Evolutionary conservation across 2,888 invertebrate species (phyloP).

Genomic region (Digitonthophagus gazella): DNA sequence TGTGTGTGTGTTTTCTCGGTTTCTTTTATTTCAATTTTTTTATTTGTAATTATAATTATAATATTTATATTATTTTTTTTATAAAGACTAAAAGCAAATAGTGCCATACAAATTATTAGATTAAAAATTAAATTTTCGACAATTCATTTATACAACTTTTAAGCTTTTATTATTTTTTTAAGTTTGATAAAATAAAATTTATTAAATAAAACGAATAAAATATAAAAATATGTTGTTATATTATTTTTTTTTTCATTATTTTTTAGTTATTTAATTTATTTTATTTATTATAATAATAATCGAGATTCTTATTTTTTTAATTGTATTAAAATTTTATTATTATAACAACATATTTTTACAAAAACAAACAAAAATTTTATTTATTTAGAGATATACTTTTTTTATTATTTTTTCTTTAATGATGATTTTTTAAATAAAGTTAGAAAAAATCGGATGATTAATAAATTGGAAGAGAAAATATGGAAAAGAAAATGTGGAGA

Average conservation of each 20-base stretch:
- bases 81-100: not conserved
- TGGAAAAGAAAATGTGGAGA: constrained; percentile 19
- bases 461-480: constrained; percentile 19
- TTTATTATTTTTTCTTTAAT: constrained; percentile 19
- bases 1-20: constrained; percentile 9
- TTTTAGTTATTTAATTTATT: not conserved
- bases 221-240: not conserved
- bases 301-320: not conserved
- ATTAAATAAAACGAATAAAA: too few relatives aligned
- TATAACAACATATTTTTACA: not conserved
- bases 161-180: too few relatives aligned
- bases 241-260: not conserved
- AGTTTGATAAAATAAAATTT: too few relatives aligned
- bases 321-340: not conserved
- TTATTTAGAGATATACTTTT: constrained; percentile 24
- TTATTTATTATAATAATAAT: not conserved
- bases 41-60: too few relatives aligned
- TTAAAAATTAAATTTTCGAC: too few relatives aligned
- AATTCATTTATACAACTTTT: too few relatives aligned
- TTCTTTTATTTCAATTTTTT: not conserved
- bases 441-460: constrained; percentile 18
- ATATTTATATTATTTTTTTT: not conserved
- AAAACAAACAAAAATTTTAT: not conserved
- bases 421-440: not conserved
- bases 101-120: not conserved